A percentile compares a stretch with the other conserved stretches of the same genome.
These are phyloP conservation scores for Atta colombica DNA, from an alignment of 1,140 invertebrate species.

Conservation along the genomic window DNA sequence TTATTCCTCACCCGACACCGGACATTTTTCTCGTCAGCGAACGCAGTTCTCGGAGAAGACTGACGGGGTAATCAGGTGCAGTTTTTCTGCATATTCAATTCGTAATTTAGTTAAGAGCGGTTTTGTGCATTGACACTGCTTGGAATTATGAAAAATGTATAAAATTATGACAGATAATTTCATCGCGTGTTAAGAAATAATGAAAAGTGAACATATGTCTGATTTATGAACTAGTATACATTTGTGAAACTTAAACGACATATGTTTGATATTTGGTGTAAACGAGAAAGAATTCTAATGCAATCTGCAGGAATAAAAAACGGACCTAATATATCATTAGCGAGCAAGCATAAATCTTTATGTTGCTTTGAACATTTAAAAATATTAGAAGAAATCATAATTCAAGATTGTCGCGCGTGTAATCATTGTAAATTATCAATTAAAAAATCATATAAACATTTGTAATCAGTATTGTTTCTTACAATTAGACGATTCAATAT, in stretches of 20 bases:
- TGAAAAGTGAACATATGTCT: background rate
- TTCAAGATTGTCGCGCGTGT: background rate
- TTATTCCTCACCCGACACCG: conserved; percentile 49
- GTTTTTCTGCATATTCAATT: conserved; percentile 22
- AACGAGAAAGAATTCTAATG: no score
- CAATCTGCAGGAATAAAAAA: no score
- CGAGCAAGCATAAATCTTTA: background rate
- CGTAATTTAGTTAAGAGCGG: conserved; percentile 3
- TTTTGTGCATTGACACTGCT: background rate
- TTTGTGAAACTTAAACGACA: no score
- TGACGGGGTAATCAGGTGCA: conserved; percentile 41
- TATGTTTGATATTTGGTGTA: no score
- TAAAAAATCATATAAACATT: background rate
- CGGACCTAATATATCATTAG: no score
- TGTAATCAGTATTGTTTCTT: conserved; percentile 8
- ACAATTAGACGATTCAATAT: background rate
- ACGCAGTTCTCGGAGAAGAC: background rate
- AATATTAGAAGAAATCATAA: background rate
- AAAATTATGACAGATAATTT: background rate
- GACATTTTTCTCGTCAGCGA: conserved; percentile 14
- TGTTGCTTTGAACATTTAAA: background rate
- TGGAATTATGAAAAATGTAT: background rate
- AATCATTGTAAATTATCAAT: background rate
- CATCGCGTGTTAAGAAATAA: background rate
- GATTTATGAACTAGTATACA: no score